Evolutionary conservation across 1,140 invertebrate genomes (phyloP), one percentile per base, ranked within the genome.

Genomic region (Grapholita molesta): DNA sequence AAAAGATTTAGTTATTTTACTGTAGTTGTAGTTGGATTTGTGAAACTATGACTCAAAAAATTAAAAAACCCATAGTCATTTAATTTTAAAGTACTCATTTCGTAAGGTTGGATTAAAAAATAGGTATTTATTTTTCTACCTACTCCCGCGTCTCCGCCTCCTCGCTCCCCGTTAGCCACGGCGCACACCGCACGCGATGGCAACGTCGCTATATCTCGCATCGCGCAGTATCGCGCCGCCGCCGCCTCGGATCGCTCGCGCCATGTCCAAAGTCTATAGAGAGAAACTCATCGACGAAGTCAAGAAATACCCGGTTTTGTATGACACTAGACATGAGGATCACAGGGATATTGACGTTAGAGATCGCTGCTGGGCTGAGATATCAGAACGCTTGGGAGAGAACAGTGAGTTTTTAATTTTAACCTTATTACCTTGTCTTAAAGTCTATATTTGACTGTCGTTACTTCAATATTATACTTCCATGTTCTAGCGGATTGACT

Each of bases 231-330:
- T 83, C 80, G 84, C 84, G 81, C 71, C 71, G 55, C 71, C 78
- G 3, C 33, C 66, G 66, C 28, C 33, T 11, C 11, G 28, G 18
- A 2, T 83, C 82, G 82, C 86, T 77, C 86, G 88, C 71, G 72
- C 64, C 77, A 71, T 86, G 85, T 86, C 81, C 11, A 75, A 79
- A 18, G 78, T 83, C 48, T 88, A 81, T 35, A 68, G 87, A 6
- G 89, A 89, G 53, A 78, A 76, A 52, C 69, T 91, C 9, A 91
- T 91, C 30, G 87, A 89, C 67, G 86, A 91, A 69, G 86, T 91
- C 69, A 89, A 87, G 70, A 86, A 86, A 64, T 89, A 87, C 57
- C 89, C 89, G 5, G 85, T 91, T 66, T 67, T 91, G 25, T 91
- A 90, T 77, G 85, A 91, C 78, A 89, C 88, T 48, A 74, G 80